Evolutionary conservation across 1,140 invertebrate species (phyloP).

Genomic region (Pachypeltis micranthus): DNA sequence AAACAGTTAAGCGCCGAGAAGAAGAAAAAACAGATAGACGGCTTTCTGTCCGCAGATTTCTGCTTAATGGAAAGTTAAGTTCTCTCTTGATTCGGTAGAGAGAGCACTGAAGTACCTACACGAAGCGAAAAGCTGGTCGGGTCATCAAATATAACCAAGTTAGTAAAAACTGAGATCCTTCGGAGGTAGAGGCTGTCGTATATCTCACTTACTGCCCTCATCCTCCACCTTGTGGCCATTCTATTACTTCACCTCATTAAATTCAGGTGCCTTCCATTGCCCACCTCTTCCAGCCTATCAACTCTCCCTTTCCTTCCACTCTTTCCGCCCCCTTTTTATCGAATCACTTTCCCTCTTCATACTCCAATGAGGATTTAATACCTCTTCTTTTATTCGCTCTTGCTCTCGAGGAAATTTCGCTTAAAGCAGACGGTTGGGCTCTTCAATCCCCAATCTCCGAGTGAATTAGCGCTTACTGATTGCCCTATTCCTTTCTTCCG

Average conservation of each 20-base stretch:
- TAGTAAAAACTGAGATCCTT: background rate
- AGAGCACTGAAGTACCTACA: too few relatives aligned
- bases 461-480: too few relatives aligned
- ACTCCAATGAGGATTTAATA: conserved; percentile 6
- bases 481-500: too few relatives aligned
- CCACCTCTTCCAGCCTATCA: background rate
- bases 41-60: too few relatives aligned
- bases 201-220: background rate
- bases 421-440: too few relatives aligned
- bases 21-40: too few relatives aligned
- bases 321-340: background rate
- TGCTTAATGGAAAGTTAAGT: too few relatives aligned
- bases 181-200: background rate
- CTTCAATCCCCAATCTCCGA: background rate
- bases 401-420: background rate
- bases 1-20: too few relatives aligned
- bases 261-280: background rate
- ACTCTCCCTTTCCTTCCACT: background rate
- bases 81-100: background rate
- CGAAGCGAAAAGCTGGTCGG: too few relatives aligned
- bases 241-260: background rate
- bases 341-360: background rate
- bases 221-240: background rate
- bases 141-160: background rate
- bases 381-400: conserved; percentile 2